Base-by-base conservation (phyloP, 2,797 vertebrate species). In the Allobates femoralis region DNA sequence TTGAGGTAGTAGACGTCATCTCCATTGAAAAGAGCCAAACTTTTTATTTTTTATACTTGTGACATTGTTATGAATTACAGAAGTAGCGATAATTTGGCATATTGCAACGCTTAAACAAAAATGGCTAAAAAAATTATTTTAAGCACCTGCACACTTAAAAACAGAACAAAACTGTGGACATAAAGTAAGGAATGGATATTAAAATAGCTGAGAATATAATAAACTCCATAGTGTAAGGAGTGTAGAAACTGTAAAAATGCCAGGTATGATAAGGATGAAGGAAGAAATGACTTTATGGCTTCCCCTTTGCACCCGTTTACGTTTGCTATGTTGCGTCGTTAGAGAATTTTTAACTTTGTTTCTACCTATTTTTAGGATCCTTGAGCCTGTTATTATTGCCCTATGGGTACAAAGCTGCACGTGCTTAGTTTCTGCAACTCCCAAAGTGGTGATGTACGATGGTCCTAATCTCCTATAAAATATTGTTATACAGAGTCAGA, bases 191-290 rank as follows among this genome's bases (percentile, higher is more conserved):
- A 16, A 11, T 11, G 28, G 11, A 15, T 74, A 0, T 11, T 74
- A 50, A 74, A n/a, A n/a, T n/a, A n/a, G n/a, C n/a, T n/a, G 23
- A 2, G 23, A 28, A 23, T 18, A 18, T 37, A 64, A 41, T 79
- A 79, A 79, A 64, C n/a, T 28, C 34, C 28, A n/a, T 50, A 37
- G 21, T n/a, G 32, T 37, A 5, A 79, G n/a, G 28, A 55, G 50
- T 14, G 1, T 53, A 10, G 34, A 62, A 21, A 23, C 51, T 64
- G 79, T 80, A 81, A 86, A 86, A 76, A 67, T 76, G 85, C 58
- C 79, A 76, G 12, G n/a, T 53, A 64, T 50, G 53, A 86, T 86
- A 82, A 86, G 62, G 50, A 28, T 12, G 46, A 19, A 46, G 60
- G 28, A 67, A n/a, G 58, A 66, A 76, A 37, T 28, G 18, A 71